These are phyloP conservation scores for Ophiodon elongatus DNA, from an alignment of 2,113 vertebrate species.

Conservation along the genomic window DNA sequence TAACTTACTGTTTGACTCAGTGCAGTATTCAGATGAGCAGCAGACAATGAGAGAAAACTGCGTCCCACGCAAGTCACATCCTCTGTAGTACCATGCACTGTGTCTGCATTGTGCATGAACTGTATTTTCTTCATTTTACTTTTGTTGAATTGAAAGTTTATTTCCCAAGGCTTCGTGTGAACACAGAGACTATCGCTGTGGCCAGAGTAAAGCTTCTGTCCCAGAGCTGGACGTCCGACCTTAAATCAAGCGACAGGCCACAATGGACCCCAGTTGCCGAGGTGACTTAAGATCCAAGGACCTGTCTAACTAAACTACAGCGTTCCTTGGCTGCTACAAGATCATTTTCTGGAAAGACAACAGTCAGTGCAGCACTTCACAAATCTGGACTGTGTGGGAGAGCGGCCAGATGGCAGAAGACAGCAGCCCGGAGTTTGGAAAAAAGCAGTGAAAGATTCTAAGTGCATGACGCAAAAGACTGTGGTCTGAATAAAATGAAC, in stretches of 20 bases:
- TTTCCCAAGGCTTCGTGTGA: not conserved
- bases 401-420: conserved; percentile 74
- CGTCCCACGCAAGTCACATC: not conserved
- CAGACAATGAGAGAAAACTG: conserved; percentile 20
- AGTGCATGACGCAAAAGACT: conserved; percentile 51
- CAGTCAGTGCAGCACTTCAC: conserved; percentile 68
- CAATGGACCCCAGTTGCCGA: not conserved
- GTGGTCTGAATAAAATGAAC: conserved; percentile 37
- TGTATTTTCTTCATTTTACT: not conserved
- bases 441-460: conserved; percentile 54
- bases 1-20: conserved; percentile 39
- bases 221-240: conserved; percentile 15
- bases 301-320: conserved; percentile 38
- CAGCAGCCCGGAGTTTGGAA: conserved; percentile 66
- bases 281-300: conserved; percentile 52
- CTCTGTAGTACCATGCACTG: not conserved
- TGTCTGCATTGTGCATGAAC: conserved; percentile 1
- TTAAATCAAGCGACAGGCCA: conserved; percentile 20
- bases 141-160: not conserved
- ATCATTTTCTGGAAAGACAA: conserved; percentile 59
- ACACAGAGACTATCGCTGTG: not conserved
- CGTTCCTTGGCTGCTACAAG: conserved; percentile 42
- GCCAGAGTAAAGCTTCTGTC: conserved; percentile 1
- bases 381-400: conserved; percentile 76
- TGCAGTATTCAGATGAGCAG: conserved; percentile 25